Conservation (phyloP, 2,888 invertebrate species). For the Epistrophella euchroma region DNA sequence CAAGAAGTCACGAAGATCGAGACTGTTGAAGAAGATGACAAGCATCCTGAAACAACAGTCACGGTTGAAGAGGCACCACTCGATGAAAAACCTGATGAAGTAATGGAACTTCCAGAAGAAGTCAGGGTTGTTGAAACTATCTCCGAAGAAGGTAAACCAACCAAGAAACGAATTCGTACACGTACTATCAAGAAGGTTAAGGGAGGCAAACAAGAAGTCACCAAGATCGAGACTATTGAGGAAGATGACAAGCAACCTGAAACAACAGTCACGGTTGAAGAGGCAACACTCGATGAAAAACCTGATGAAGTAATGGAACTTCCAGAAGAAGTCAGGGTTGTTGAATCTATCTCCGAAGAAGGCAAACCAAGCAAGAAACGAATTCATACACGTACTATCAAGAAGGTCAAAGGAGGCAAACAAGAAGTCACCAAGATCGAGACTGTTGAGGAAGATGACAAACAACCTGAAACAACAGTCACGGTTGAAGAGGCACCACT, state of each 20-base stretch:
- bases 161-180: constrained; percentile 81
- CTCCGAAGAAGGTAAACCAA: constrained; percentile 81
- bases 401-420: constrained; percentile 81
- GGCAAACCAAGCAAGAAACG: constrained; percentile 78
- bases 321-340: constrained; percentile 81
- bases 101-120: constrained; percentile 73
- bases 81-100: constrained; percentile 77
- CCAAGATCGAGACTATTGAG: constrained; percentile 80
- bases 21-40: constrained; percentile 79
- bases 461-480: constrained; percentile 80
- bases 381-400: constrained; percentile 81
- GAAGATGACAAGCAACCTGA: constrained; percentile 79
- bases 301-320: constrained; percentile 80
- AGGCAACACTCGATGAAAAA: constrained; percentile 78
- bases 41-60: constrained; percentile 79
- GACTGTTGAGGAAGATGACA: constrained; percentile 82
- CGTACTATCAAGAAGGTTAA: constrained; percentile 78
- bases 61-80: constrained; percentile 74
- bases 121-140: constrained; percentile 83
- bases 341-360: constrained; percentile 79
- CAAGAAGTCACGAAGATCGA: constrained; percentile 79
- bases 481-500: constrained; percentile 72
- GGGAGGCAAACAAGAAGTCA: constrained; percentile 78
- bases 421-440: constrained; percentile 82
- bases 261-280: constrained; percentile 81